Conservation (phyloP, 1,140 invertebrate species). For the Dysdera silvatica region DNA sequence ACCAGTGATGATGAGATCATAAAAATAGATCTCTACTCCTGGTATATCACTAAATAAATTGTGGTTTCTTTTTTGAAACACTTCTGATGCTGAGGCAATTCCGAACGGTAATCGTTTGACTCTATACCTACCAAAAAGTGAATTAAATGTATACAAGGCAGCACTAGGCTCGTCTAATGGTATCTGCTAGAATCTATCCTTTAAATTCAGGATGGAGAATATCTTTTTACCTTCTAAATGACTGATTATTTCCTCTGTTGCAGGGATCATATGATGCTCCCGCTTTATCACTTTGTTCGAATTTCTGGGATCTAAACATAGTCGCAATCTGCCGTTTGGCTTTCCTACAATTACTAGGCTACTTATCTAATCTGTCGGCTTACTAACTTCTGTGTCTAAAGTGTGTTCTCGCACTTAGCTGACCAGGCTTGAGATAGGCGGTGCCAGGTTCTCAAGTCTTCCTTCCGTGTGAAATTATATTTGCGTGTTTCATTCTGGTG, state of each 20-base stretch:
- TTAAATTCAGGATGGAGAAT: neutral
- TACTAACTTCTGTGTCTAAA: slow-evolving; percentile 37
- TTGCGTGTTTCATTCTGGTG: too few species aligned
- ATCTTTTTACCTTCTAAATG: neutral
- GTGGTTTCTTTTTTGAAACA: neutral
- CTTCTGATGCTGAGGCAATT: neutral
- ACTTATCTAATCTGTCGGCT: slow-evolving; percentile 34
- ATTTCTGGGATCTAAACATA: slow-evolving; percentile 31
- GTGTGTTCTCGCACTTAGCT: too few species aligned
- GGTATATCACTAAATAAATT: neutral
- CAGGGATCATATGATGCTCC: neutral
- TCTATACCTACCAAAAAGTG: slow-evolving; percentile 36
- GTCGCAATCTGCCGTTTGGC: slow-evolving; percentile 12
- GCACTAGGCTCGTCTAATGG: neutral
- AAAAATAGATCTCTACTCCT: slow-evolving; percentile 36
- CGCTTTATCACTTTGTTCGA: slow-evolving; percentile 35
- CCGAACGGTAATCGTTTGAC: slow-evolving; percentile 40
- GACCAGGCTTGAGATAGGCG: too few species aligned
- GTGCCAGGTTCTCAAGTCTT: too few species aligned
- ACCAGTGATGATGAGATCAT: slow-evolving; percentile 42
- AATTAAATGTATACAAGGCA: neutral
- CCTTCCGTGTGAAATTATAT: too few species aligned
- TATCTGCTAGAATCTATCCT: neutral
- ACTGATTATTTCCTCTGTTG: neutral
- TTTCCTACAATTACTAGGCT: slow-evolving; percentile 28